Base-by-base conservation (phyloP, 2,797 vertebrate species). In the Cynodonichthys magdalenae region DNA sequence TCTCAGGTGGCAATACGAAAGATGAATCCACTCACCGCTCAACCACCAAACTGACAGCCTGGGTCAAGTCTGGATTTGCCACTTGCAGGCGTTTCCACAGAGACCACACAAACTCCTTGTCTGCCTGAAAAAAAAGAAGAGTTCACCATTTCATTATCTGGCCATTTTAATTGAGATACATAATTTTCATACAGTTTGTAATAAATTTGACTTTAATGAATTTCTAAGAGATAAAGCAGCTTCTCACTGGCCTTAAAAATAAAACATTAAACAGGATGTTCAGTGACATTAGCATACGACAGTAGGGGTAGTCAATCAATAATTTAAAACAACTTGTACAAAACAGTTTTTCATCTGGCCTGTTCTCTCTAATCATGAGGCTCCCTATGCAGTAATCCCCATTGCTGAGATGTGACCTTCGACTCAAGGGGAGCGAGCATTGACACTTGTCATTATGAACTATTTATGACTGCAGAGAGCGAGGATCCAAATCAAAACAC, bases 71-170 rank as follows among this genome's bases (percentile, higher is more conserved):
- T 67, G 96, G 95, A 87, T 94, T 96, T 85, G 94, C 93, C 66
- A 94, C 90, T 84, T 96, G 95, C 29, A 98, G 93, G 42, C 88
- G 89, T 88, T 97, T 98, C 96, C 96, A 99, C 75, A 99, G 93
- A 70, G 94, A 97, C 95, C 95, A 97, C 72, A 97, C 94, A 93
- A 99, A 98, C 88, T 98, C 96, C 93, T 98, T 99, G 90, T 97
- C 95, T 77, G 95, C 95, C 96, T 98, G 86, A 72, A 76, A 79
- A n/a, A 48, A 9, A 47, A 9, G 41, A 47, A 19, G 36, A 49
- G 75, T 75, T 75, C 55, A 63, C 28, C 7, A 3, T 74, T 65
- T 81, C 62, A 80, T 66, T 53, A 71, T 53, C 41, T 57, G 65
- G 57, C 63, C 52, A 51, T 75, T 52, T 39, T 74, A 65, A 75